Evolutionary conservation across 2,888 invertebrate genomes (phyloP), one percentile per base, ranked within the genome.

Genomic region (Metellina segmentata): DNA sequence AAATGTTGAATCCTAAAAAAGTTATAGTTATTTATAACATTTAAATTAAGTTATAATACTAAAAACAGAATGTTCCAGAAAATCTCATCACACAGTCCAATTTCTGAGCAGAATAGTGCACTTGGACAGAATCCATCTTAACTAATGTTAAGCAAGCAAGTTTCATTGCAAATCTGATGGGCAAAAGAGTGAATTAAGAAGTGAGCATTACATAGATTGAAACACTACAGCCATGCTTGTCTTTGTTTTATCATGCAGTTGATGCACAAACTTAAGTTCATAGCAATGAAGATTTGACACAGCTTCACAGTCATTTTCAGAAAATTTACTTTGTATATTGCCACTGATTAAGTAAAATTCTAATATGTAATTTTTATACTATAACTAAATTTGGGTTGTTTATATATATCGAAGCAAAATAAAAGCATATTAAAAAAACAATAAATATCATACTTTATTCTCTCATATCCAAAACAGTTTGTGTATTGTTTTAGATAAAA

Each of bases 121-220:
- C 81, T 74, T 48, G 52, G 48, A 71, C 70, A 19, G 19, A 72
- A 52, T 13, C 81, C 69, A 81, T 77, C 51, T 72, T 20, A 81
- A 53, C 49, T 8, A 51, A 75, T 11, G 20, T 9, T n/a, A 16
- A 82, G 90, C 90, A 90, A 90, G 85, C 90, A 82, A 34, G 61
- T 79, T 69, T 85, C 34, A 19, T 69, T 82, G 72, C 78, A 82
- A 82, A 81, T 81, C 75, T 34, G 19, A 70, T 51, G 81, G 78
- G 81, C 74, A 89, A 78, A 79, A 85, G 78, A 85, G 91, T 89
- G 91, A 92, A 89, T 85, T 81, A 79, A 85, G 72, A 79, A 87
- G 91, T 91, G 91, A 92, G 91, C 91, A 92, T 85, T 85, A 92
- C 91, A 92, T 74, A 88, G 85, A 89, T 81, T 89, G 71, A 92